phyloP scores from a whole-genome alignment of 2,888 invertebrate genomes.

The Colletes collaris region DNA sequence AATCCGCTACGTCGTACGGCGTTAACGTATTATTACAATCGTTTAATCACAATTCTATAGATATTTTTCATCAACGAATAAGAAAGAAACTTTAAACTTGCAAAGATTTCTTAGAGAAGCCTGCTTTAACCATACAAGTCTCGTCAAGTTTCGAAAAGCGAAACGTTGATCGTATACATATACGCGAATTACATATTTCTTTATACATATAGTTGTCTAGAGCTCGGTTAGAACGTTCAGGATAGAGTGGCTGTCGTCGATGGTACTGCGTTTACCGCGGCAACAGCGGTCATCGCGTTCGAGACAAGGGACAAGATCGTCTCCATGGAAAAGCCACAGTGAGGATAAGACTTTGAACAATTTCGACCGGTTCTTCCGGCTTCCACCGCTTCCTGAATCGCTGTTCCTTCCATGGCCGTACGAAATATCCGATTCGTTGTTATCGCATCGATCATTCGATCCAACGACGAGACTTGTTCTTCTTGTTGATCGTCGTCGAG shows the following conservation, averaged over 20 bases:
- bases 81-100: no score
- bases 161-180: no score
- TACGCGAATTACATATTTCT: neutral
- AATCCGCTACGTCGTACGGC: no score
- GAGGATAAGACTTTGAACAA: conserved; percentile 83
- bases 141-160: no score
- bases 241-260: conserved; percentile 51
- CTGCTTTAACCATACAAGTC: no score
- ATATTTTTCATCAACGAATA: no score
- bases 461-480: conserved; percentile 71
- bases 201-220: neutral
- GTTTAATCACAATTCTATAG: no score
- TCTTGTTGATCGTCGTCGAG: conserved; percentile 54
- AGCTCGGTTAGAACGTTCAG: conserved; percentile 44
- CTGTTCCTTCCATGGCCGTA: conserved; percentile 84
- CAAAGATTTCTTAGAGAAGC: no score
- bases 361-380: conserved; percentile 81
- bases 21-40: no score
- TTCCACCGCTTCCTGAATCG: conserved; percentile 84
- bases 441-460: conserved; percentile 76
- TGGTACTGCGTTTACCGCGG: conserved; percentile 48
- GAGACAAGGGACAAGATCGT: conserved; percentile 77
- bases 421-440: conserved; percentile 79
- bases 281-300: conserved; percentile 70
- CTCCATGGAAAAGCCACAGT: conserved; percentile 83